Evolutionary conservation across 1,140 invertebrate species (phyloP).

Genomic region (Catajapyx aquilonaris): DNA sequence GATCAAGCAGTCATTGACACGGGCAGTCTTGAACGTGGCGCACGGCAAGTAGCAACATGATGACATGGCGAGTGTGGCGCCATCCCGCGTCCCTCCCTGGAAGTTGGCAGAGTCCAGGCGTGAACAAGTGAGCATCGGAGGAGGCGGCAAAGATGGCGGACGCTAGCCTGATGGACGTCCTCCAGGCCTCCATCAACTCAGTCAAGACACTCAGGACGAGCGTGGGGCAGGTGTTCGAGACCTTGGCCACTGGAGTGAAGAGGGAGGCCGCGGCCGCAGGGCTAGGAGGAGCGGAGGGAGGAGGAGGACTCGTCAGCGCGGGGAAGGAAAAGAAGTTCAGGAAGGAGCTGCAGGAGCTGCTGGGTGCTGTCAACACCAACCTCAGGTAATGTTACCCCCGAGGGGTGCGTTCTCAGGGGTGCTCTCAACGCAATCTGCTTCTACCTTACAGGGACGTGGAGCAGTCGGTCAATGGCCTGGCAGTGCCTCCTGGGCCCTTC

Average conservation of each 20-base stretch:
- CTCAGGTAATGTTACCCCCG: conserved; percentile 30
- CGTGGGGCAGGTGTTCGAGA: conserved; percentile 60
- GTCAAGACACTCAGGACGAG: conserved; percentile 54
- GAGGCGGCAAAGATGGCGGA: conserved; percentile 1
- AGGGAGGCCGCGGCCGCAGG: neutral
- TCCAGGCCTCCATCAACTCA: conserved; percentile 46
- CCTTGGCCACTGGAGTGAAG: conserved; percentile 48
- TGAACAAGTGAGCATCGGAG: no score
- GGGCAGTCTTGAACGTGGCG: no score
- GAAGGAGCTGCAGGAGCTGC: conserved; percentile 51
- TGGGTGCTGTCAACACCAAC: conserved; percentile 49
- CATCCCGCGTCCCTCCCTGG: no score
- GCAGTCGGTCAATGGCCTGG: conserved; percentile 42
- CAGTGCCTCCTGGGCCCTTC: conserved; percentile 48
- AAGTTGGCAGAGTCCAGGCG: no score
- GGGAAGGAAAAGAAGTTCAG: conserved; percentile 54
- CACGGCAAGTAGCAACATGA: no score
- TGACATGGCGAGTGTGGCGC: no score
- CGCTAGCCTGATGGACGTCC: conserved; percentile 29
- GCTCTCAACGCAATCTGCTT: neutral
- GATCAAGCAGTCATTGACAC: no score
- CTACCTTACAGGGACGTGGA: conserved; percentile 44
- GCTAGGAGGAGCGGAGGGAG: conserved; percentile 42
- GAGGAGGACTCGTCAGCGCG: no score
- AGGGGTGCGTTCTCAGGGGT: neutral